A percentile compares a stretch with the other conserved stretches of the same genome.
Conservation (phyloP, 1,140 invertebrate species). For the Ceratosolen fusciceps region DNA sequence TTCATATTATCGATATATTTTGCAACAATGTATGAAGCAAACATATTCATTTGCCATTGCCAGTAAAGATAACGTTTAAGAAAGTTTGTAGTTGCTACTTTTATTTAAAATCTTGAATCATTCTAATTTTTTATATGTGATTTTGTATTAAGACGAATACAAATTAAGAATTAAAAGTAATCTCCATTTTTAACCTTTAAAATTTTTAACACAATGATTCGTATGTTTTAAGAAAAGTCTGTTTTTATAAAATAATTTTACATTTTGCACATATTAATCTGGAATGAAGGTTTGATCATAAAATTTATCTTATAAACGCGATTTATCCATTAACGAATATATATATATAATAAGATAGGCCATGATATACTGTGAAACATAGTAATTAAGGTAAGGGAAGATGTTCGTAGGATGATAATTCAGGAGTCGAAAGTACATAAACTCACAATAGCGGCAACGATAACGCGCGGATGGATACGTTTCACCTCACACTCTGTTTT, state of each 20-base stretch:
- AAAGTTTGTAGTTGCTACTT: not conserved
- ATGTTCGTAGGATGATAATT: not conserved
- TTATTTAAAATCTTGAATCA: not conserved
- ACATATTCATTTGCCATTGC: constrained; percentile 27
- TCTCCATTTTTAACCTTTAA: not conserved
- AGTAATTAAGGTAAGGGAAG: too few species aligned
- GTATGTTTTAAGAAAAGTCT: too few species aligned
- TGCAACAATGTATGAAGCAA: constrained; percentile 20
- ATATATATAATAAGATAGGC: not conserved
- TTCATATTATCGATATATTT: constrained; percentile 15
- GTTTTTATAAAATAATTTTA: not conserved
- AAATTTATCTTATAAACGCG: not conserved
- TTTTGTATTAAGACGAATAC: not conserved
- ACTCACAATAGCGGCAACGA: constrained; percentile 21
- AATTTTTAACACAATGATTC: not conserved
- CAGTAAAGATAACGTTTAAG: not conserved
- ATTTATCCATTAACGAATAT: not conserved
- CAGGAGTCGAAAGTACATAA: constrained; percentile 11
- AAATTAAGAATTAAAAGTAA: not conserved
- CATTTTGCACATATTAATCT: not conserved
- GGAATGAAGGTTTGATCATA: not conserved
- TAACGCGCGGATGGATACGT: not conserved
- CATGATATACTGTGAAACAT: not conserved
- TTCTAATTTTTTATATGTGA: not conserved
- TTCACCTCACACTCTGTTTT: constrained; percentile 42